phyloP scores from a whole-genome alignment of 2,113 vertebrate species.

The Sander vitreus region DNA sequence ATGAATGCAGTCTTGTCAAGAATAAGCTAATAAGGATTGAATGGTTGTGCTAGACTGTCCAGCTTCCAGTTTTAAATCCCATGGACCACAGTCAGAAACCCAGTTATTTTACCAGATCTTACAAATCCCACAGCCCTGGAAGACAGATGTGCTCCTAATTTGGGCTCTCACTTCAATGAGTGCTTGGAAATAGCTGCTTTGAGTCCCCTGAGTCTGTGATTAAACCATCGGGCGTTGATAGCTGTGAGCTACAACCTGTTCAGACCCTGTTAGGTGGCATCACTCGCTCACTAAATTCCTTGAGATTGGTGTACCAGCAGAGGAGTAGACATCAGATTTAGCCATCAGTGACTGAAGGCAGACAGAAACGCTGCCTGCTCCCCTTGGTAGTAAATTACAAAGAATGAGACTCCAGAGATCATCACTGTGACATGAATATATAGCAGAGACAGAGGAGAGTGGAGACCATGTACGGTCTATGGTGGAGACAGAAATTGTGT shows the following conservation, averaged over 20 bases:
- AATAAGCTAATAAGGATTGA: not conserved
- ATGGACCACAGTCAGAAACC: conserved; percentile 30
- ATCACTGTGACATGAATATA: conserved; percentile 4
- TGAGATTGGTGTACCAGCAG: conserved; percentile 1
- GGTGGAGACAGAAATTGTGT: not conserved
- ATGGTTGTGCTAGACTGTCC: not conserved
- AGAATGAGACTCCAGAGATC: conserved; percentile 23
- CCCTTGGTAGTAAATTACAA: conserved; percentile 29
- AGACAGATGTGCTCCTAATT: conserved; percentile 53
- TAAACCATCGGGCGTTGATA: conserved; percentile 11
- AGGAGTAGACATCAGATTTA: conserved; percentile 34
- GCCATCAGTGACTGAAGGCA: conserved; percentile 41
- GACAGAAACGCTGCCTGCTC: not conserved
- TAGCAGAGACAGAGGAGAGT: not conserved
- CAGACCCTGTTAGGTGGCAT: conserved; percentile 43
- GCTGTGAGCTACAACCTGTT: conserved; percentile 26
- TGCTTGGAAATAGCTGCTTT: conserved; percentile 36
- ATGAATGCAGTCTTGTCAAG: not conserved
- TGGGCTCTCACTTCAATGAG: conserved; percentile 38
- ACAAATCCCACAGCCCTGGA: conserved; percentile 31
- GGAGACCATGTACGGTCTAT: not conserved
- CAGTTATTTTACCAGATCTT: conserved; percentile 31
- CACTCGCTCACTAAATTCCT: conserved; percentile 16
- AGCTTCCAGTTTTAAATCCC: conserved; percentile 27
- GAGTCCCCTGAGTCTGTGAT: not conserved